Percentiles rank a stretch among this genome's conserved stretches.
These are phyloP conservation scores for Pantelozetes paolii DNA, from an alignment of 2,888 invertebrate species.

Conservation along the genomic window DNA sequence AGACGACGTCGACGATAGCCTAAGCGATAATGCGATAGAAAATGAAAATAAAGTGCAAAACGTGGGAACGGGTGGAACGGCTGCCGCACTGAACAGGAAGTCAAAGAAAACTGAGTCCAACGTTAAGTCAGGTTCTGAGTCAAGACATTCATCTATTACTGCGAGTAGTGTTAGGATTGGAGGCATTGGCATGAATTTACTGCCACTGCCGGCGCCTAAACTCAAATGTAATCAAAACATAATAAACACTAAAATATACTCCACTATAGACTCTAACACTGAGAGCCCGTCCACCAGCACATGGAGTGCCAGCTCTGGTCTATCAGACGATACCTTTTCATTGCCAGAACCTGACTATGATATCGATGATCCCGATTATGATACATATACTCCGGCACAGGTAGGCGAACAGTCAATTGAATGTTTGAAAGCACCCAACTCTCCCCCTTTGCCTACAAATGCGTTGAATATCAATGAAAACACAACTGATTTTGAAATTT, in stretches of 20 bases:
- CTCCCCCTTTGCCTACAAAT: slow-evolving; percentile 41
- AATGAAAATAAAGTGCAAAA: neutral
- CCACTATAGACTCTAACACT: slow-evolving; percentile 43
- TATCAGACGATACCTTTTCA: slow-evolving; percentile 41
- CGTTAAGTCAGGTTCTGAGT: neutral
- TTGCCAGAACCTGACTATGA: slow-evolving; percentile 48
- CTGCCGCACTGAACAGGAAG: slow-evolving; percentile 7
- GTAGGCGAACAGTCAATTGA: slow-evolving; percentile 15
- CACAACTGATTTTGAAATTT: no score
- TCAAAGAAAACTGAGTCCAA: slow-evolving; percentile 1
- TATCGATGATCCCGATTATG: slow-evolving; percentile 44
- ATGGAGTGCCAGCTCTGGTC: slow-evolving; percentile 42
- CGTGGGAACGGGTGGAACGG: neutral
- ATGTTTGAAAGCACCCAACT: slow-evolving; percentile 44
- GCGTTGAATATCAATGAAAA: neutral
- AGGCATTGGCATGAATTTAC: slow-evolving; percentile 44
- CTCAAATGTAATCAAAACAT: neutral
- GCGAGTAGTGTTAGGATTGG: slow-evolving; percentile 45
- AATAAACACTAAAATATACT: slow-evolving; percentile 40
- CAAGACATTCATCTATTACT: neutral
- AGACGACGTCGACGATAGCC: slow-evolving; percentile 25
- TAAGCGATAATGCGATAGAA: slow-evolving; percentile 4
- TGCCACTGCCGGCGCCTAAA: slow-evolving; percentile 24
- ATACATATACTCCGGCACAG: slow-evolving; percentile 33
- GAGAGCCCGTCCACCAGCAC: slow-evolving; percentile 43